Percentiles rank a stretch among this genome's conserved stretches.
Evolutionary conservation across 2,888 invertebrate genomes (phyloP).

Genomic region (Rhagium mordax): DNA sequence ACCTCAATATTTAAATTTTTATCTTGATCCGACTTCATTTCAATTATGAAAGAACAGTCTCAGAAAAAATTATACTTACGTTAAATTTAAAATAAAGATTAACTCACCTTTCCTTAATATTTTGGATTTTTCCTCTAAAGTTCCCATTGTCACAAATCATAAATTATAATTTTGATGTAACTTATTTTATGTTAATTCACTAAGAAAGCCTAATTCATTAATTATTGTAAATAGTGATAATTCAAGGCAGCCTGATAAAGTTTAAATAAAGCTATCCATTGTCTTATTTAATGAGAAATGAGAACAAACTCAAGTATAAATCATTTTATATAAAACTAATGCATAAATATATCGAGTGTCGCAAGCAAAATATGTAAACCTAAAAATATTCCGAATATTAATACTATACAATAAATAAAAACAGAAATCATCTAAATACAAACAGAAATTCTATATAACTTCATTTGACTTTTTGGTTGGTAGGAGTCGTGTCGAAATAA

Average conservation of each 20-base stretch:
- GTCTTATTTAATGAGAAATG: background rate
- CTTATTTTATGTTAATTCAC: background rate
- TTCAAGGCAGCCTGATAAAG: background rate
- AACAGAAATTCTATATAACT: no score
- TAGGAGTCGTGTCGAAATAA: no score
- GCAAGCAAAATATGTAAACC: background rate
- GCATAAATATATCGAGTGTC: background rate
- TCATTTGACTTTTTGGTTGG: no score
- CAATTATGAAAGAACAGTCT: background rate
- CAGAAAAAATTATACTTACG: background rate
- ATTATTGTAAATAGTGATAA: background rate
- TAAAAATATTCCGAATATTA: background rate
- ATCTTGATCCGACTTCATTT: no score
- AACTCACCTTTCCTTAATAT: background rate
- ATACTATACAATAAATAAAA: no score
- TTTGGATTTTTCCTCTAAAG: background rate
- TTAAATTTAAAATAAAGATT: background rate
- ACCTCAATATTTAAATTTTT: no score
- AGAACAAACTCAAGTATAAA: background rate
- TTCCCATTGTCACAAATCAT: background rate
- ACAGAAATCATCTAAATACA: no score
- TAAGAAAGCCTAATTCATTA: background rate
- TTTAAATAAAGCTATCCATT: background rate
- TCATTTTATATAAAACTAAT: background rate
- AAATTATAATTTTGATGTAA: background rate